Percentiles rank a stretch among this genome's conserved stretches.
Conservation (phyloP, 2,888 invertebrate genomes). For the Rhaphigaster nebulosa region DNA sequence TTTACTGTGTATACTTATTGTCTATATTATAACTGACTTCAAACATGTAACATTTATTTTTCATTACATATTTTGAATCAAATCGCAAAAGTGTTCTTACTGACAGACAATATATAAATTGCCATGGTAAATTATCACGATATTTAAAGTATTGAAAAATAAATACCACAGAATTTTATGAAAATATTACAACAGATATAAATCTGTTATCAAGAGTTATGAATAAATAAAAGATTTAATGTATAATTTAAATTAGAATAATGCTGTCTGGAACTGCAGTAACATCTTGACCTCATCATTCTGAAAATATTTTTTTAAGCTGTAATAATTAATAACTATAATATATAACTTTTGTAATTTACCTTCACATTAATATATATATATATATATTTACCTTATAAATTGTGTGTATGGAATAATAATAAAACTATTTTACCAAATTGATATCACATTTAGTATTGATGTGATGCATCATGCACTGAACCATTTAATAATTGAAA, state of each 20-base stretch:
- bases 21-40: too few relatives aligned
- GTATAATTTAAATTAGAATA: background rate
- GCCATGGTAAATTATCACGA: too few relatives aligned
- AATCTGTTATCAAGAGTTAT: too few relatives aligned
- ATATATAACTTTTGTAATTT: background rate
- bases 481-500: constrained; percentile 20
- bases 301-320: background rate
- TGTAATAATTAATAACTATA: background rate
- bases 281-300: background rate
- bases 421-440: background rate
- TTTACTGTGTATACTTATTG: too few relatives aligned
- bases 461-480: constrained; percentile 41
- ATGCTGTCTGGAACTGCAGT: background rate
- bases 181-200: background rate
- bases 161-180: too few relatives aligned
- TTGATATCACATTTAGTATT: constrained; percentile 9
- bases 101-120: too few relatives aligned
- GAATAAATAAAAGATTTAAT: background rate
- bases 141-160: too few relatives aligned
- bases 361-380: background rate
- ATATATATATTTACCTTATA: background rate
- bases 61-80: too few relatives aligned
- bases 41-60: too few relatives aligned
- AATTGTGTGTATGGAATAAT: background rate
- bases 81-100: too few relatives aligned